Evolutionary conservation across 1,140 invertebrate genomes (phyloP).

Genomic region (Diachasma alloeum): DNA sequence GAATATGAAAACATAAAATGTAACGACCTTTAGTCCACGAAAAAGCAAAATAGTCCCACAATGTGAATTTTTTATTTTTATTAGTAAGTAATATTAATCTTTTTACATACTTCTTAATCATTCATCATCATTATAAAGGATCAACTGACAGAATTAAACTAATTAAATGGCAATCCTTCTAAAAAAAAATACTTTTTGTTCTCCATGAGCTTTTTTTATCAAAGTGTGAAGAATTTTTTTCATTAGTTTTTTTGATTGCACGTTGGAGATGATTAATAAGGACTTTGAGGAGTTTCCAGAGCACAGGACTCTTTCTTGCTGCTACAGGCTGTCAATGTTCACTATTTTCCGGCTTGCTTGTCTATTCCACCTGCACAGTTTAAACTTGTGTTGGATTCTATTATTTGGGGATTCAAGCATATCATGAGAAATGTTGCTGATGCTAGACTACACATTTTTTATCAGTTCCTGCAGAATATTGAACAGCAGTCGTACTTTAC

Average conservation of each 20-base stretch:
- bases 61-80: conserved; percentile 36
- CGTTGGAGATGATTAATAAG: conserved; percentile 99
- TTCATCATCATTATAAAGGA: conserved; percentile 48
- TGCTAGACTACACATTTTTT: conserved; percentile 85
- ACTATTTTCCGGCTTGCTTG: conserved; percentile 96
- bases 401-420: conserved; percentile 99
- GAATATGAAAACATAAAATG: too few relatives aligned
- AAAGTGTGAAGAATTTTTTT: conserved; percentile 4
- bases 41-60: not conserved
- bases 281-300: conserved; percentile 99
- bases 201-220: not conserved
- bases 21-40: too few relatives aligned
- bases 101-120: conserved; percentile 45
- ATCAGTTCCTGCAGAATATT: conserved; percentile 89
- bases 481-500: conserved; percentile 95
- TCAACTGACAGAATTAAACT: conserved; percentile 43
- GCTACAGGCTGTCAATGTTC: conserved; percentile 91
- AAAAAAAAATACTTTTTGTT: not conserved
- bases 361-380: conserved; percentile 96
- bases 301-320: conserved; percentile 96
- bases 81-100: conserved; percentile 54
- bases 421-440: conserved; percentile 99
- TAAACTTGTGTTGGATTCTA: conserved; percentile 97
- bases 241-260: conserved; percentile 94
- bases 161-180: conserved; percentile 30